Percentiles rank a stretch among this genome's conserved stretches.
Evolutionary conservation across 2,797 vertebrate genomes (phyloP).

Genomic region (Brotula barbata): DNA sequence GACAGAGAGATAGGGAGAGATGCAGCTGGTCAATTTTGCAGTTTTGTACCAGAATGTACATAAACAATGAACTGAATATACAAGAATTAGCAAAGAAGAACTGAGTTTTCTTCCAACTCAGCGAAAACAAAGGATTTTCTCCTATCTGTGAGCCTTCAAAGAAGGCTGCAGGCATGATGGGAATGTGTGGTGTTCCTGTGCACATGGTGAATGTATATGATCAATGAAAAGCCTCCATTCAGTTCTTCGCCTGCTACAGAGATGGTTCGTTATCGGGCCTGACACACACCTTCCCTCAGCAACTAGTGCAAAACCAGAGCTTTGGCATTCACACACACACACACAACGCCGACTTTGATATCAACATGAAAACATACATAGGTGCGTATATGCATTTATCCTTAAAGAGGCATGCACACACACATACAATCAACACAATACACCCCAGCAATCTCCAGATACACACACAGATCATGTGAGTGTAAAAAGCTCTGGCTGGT

Average conservation of each 20-base stretch:
- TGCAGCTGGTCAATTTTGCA: no score
- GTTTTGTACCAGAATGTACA: no score
- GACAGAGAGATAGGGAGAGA: no score
- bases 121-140: no score
- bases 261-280: constrained; percentile 49
- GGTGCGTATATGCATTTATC: neutral
- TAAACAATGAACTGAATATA: no score
- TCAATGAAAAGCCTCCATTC: constrained; percentile 45
- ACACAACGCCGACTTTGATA: constrained; percentile 1
- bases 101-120: no score
- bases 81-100: no score
- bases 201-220: constrained; percentile 22
- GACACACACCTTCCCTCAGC: constrained; percentile 41
- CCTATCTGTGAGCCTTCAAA: constrained; percentile 19
- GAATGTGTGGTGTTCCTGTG: constrained; percentile 21
- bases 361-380: constrained; percentile 1
- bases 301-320: constrained; percentile 29
- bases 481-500: constrained; percentile 50
- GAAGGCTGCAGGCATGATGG: constrained; percentile 36
- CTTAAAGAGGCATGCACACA: neutral
- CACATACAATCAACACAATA: constrained; percentile 13
- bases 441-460: constrained; percentile 13
- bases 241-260: constrained; percentile 45
- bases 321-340: constrained; percentile 26
- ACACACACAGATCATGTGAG: constrained; percentile 40